Evolutionary conservation across 2,888 invertebrate genomes (phyloP), one percentile per base, ranked within the genome.

Genomic region (Osedax fenrisi): DNA sequence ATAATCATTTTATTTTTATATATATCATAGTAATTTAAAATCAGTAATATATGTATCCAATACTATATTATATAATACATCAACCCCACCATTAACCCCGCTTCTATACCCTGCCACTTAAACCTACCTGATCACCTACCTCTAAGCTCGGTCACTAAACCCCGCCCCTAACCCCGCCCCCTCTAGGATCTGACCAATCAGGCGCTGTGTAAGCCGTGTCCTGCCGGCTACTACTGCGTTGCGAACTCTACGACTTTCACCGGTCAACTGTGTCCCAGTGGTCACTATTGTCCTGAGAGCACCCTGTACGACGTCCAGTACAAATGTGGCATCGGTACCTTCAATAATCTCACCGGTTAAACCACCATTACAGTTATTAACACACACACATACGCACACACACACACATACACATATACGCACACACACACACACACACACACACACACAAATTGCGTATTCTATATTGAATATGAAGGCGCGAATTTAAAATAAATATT

Each of bases 181-280:
- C n/a, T 27, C 0, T 75, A 82, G 82, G 81, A 82, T 75, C 75
- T 80, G 72, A 76, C 74, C n/a, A 79, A 77, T 26, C 79, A 81
- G 74, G 78, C 80, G 1, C 73, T 76, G 59, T 83, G 83, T 77
- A 77, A 78, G 27, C 59, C 76, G 0, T 83, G 83, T 75, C 82
- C 81, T 23, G 79, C 81, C 3, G 83, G 83, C 73, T 80, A 83
- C 76, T 83, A 81, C 77, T 83, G 83, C 76, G 80, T 79, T 56
- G 81, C 81, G 73, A 81, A 81, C 75, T 83, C 83, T 13, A 74
- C 79, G 25, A 81, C 81, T 2, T 83, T 81, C 78, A 77, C 78
- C 2, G 78, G 80, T 76, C 81, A 81, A 74, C 76, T 81, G 13
- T 83, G 83, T 76, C 83, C 83, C 3, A 76, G 79, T 0, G 83